Conservation (phyloP, 92 coral and sea anemone genomes). For the Porites divaricata region DNA sequence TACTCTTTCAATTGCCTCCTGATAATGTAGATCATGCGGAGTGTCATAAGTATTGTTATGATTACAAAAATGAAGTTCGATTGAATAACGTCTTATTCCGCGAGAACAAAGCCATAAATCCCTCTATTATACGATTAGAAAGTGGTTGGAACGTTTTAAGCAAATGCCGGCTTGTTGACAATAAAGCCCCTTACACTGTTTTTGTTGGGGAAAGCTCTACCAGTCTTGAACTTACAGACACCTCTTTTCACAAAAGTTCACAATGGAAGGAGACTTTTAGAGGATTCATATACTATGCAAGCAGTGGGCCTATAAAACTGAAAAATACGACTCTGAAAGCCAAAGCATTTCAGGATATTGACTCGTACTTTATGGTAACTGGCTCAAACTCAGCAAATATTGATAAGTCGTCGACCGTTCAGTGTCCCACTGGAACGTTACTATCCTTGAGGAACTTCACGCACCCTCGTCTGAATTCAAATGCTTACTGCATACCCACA, state of each 20-base stretch:
- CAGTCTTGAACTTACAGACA: slow-evolving; percentile 5
- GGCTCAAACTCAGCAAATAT: background rate
- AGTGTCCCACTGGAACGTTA: slow-evolving; percentile 39
- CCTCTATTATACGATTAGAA: slow-evolving; percentile 5
- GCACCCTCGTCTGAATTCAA: background rate
- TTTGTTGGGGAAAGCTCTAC: slow-evolving; percentile 17
- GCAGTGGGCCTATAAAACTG: slow-evolving; percentile 16
- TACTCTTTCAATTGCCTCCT: background rate
- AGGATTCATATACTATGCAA: slow-evolving; percentile 21
- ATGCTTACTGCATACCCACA: background rate
- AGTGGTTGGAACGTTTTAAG: slow-evolving; percentile 6
- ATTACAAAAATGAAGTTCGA: background rate
- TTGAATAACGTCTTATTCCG: background rate
- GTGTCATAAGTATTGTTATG: background rate
- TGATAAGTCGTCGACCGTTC: slow-evolving; percentile 36
- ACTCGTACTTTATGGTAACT: slow-evolving; percentile 21
- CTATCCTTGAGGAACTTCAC: background rate
- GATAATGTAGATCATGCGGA: background rate
- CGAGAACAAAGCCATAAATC: background rate
- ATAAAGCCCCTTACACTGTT: background rate
- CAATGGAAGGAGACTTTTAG: background rate
- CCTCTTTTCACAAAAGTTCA: background rate
- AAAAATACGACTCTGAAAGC: background rate
- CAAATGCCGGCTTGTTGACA: slow-evolving; percentile 8
- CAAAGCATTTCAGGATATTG: slow-evolving; percentile 5